Evolutionary conservation across 1,140 invertebrate species (phyloP).

Genomic region (Anastrepha ludens): DNA sequence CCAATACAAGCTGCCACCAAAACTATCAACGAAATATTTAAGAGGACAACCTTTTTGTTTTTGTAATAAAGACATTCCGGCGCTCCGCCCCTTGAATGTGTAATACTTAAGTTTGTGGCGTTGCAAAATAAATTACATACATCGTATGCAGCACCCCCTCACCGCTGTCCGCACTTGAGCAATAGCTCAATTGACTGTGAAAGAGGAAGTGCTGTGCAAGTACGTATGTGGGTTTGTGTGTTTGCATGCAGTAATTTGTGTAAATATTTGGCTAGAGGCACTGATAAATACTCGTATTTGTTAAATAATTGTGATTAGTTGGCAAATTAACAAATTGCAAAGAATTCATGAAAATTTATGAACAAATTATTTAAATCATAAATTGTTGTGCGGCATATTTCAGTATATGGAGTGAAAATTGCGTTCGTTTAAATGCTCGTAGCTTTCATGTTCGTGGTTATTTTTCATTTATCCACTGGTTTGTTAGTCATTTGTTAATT

Average conservation of each 20-base stretch:
- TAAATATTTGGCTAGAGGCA: neutral
- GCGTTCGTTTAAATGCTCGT: neutral
- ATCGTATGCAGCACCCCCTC: neutral
- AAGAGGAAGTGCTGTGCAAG: neutral
- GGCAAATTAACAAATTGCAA: slow-evolving; percentile 21
- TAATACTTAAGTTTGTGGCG: neutral
- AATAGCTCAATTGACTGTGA: neutral
- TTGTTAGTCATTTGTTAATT: too few relatives aligned
- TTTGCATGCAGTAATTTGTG: neutral
- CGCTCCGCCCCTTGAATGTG: slow-evolving; percentile 15
- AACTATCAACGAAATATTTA: too few relatives aligned
- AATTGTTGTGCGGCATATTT: neutral
- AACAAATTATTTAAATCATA: slow-evolving; percentile 16
- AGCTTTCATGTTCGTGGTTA: too few relatives aligned
- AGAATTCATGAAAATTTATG: slow-evolving; percentile 21
- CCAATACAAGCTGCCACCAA: too few relatives aligned
- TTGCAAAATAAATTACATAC: slow-evolving; percentile 32
- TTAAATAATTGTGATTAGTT: slow-evolving; percentile 44
- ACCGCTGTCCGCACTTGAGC: neutral
- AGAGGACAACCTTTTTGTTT: too few relatives aligned
- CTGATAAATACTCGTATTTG: neutral
- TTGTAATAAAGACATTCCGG: slow-evolving; percentile 16
- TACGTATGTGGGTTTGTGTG: neutral
- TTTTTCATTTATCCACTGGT: too few relatives aligned
- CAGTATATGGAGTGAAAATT: neutral